Evolutionary conservation across 2,797 vertebrate species (phyloP), one percentile per base, ranked within the genome.

Genomic region (Ptychobarbus kaznakovi): DNA sequence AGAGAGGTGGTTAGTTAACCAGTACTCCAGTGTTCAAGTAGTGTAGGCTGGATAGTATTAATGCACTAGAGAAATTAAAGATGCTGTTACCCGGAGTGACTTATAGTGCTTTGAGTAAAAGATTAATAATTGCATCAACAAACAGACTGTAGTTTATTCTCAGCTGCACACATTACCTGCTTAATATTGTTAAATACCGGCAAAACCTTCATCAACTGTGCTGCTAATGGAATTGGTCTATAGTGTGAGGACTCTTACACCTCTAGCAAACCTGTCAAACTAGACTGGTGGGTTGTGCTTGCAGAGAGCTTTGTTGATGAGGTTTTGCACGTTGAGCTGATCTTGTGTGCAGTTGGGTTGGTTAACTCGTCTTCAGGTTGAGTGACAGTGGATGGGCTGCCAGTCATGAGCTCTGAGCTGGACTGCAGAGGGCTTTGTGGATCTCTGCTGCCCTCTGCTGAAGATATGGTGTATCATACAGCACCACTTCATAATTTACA

Each of bases 381-480:
- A 44, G 9, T 46, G 69, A 46, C 22, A 46, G 44, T 11, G 72
- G 15, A 51, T 74, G 44, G 28, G 11, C 44, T 73, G 28, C 25
- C 16, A 20, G 25, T 32, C 2, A 12, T 72, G 12, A 46, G 22
- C 66, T 20, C n/a, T 61, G 53, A 61, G n/a, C 11, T 63, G 61
- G 32, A 18, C 10, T 18, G 1, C 16, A 38, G 28, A 72, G n/a
- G 22, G 49, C 16, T 51, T 22, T 58, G 32, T 58, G 32, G 75
- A 42, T 25, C 35, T 77, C 22, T 77, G 75, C 53, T 42, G 75
- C 53, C 22, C 35, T 13, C 75, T 77, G 35, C 53, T 61, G 75
- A 7, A 9, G 15, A 35, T 51, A 51, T 22, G 13, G 18, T n/a
- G 56, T 11, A 6, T 63, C n/a, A 25, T 38, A 40, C 35, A 77